Evolutionary conservation across 2,888 invertebrate genomes (phyloP), one percentile per base, ranked within the genome.

Genomic region (Torymus auratus): DNA sequence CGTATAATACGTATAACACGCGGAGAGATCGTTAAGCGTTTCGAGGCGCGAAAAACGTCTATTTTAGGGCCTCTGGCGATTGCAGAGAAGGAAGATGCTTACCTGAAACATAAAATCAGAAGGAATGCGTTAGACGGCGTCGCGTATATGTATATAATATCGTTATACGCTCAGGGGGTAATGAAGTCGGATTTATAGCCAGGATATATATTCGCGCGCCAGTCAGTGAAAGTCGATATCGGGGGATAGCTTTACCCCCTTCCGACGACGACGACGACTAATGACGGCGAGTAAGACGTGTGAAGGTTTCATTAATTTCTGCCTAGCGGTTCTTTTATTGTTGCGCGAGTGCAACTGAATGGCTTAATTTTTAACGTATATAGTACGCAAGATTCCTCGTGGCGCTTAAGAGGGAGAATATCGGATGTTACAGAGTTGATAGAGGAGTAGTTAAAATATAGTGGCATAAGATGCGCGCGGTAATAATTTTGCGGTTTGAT

Each of bases 211-310:
- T 14, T 41, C 50, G 14, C 58, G 15, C 64, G 74, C 78, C 74
- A 52, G 62, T 83, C 83, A 75, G 70, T 81, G 84, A 83, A 85
- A 83, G 85, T 84, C 82, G 82, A 84, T 85, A 85, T 85, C 83
- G 41, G 41, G 7, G 41, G 7, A 41, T 41, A 41, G 41, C 41
- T 41, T 41, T 20, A 61, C 61, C 13, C 28, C 13, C 3, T 61
- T 23, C 14, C 13, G 15, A 17, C 58, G n/a, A 58, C 28, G 64
- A 28, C n/a, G 15, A 15, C 64, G 64, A 64, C 28, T 50, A 64
- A 64, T 64, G 64, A 64, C 64, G 64, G 41, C 64, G 41, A 64
- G 28, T 64, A 64, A 64, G 15, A 41, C 7, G 64, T 11, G 15
- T 14, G 64, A 50, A 28, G 64, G 64, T n/a, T 50, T 64, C 50